Percentiles rank a stretch among this genome's conserved stretches.
These are phyloP conservation scores for Apocheima hispidaria DNA, from an alignment of 2,888 invertebrate genomes.

Conservation along the genomic window DNA sequence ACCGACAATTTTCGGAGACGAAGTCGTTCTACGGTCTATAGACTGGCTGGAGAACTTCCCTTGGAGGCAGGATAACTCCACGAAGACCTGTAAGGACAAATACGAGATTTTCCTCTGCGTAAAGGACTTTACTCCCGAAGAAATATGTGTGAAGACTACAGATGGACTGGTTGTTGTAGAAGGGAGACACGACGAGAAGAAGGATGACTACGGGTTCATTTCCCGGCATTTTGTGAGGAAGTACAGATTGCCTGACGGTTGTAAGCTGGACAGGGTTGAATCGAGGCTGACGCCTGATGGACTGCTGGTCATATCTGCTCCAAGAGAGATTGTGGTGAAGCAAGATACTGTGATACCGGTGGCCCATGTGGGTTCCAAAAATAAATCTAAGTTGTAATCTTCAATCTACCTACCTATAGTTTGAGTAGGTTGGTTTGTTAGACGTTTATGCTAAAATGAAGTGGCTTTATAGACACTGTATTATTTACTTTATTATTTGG, in stretches of 20 bases:
- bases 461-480: too few species aligned
- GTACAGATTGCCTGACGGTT: slow-evolving; percentile 64
- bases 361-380: slow-evolving; percentile 52
- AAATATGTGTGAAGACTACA: slow-evolving; percentile 62
- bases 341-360: slow-evolving; percentile 70
- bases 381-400: slow-evolving; percentile 63
- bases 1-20: slow-evolving; percentile 66
- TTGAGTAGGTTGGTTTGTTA: not conserved
- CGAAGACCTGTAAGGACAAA: slow-evolving; percentile 58
- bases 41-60: slow-evolving; percentile 75
- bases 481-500: not conserved
- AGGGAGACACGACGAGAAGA: slow-evolving; percentile 70
- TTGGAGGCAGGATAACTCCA: slow-evolving; percentile 64
- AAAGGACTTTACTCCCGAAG: slow-evolving; percentile 66
- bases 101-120: slow-evolving; percentile 66
- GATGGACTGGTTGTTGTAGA: slow-evolving; percentile 66
- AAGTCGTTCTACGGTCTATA: slow-evolving; percentile 67
- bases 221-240: slow-evolving; percentile 67
- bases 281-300: slow-evolving; percentile 67
- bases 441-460: not conserved
- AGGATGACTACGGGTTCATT: slow-evolving; percentile 67
- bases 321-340: slow-evolving; percentile 53
- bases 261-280: slow-evolving; percentile 58
- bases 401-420: not conserved
- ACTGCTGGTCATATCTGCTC: slow-evolving; percentile 60